phyloP scores from a whole-genome alignment of 2,888 invertebrate genomes.

The Lepas anatifera region DNA sequence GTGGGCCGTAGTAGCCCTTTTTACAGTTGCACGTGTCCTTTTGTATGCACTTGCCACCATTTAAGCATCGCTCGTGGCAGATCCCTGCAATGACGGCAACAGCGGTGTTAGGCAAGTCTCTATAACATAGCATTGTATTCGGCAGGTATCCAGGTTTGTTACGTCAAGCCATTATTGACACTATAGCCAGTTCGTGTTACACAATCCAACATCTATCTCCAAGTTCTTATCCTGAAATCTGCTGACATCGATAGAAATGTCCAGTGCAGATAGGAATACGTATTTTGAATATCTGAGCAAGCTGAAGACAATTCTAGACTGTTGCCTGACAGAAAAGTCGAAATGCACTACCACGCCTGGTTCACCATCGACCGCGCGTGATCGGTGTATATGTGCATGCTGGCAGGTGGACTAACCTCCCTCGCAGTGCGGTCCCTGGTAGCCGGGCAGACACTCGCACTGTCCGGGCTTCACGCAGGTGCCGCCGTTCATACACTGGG shows the following conservation, averaged over 20 bases:
- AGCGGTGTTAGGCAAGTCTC: background rate
- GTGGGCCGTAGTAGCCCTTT: conserved; percentile 77
- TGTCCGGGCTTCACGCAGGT: conserved; percentile 80
- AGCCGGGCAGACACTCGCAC: conserved; percentile 78
- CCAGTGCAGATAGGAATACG: too few relatives aligned
- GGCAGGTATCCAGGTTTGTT: too few relatives aligned
- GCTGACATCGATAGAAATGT: too few relatives aligned
- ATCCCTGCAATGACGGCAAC: conserved; percentile 55
- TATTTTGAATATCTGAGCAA: too few relatives aligned
- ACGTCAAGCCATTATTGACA: too few relatives aligned
- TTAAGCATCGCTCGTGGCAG: conserved; percentile 78
- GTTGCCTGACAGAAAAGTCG: background rate
- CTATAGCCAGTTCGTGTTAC: background rate
- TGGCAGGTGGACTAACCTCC: conserved; percentile 63
- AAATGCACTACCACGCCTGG: too few relatives aligned
- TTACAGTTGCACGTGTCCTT: conserved; percentile 87
- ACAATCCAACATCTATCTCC: background rate
- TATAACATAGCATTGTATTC: too few relatives aligned
- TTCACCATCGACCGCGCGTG: too few relatives aligned
- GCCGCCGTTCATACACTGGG: conserved; percentile 84
- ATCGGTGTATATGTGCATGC: too few relatives aligned
- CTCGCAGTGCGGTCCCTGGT: conserved; percentile 80
- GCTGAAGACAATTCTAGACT: too few relatives aligned
- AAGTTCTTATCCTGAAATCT: background rate
- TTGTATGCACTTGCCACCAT: conserved; percentile 88